Conservation (phyloP, 2,888 invertebrate species). For the Thera britannica region DNA sequence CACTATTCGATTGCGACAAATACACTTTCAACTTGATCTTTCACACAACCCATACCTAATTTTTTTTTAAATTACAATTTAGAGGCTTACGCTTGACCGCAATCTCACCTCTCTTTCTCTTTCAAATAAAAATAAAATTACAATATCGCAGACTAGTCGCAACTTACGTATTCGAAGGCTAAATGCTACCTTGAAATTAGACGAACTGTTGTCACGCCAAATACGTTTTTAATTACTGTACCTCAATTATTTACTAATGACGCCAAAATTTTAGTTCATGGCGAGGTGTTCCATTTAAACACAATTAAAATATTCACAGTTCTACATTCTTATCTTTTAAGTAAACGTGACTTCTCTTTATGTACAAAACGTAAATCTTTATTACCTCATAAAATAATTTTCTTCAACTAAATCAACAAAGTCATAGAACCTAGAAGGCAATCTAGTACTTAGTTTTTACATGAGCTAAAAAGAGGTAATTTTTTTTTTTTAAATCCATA, state of each 20-base stretch:
- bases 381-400: slow-evolving; percentile 46
- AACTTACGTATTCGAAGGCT: neutral
- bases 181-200: neutral
- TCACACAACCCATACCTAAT: no score
- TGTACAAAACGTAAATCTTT: slow-evolving; percentile 49
- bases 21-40: no score
- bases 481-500: no score
- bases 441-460: neutral
- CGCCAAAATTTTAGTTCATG: neutral
- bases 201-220: neutral
- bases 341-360: slow-evolving; percentile 47
- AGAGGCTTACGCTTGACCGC: no score
- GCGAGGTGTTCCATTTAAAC: neutral
- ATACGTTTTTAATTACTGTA: slow-evolving; percentile 1
- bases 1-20: no score
- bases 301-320: neutral
- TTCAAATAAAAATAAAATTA: no score
- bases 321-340: slow-evolving; percentile 31
- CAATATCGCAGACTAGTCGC: neutral
- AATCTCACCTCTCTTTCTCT: no score
- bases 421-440: neutral
- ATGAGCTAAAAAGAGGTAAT: no score
- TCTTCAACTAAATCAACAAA: slow-evolving; percentile 28
- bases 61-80: no score
- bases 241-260: neutral